Base-by-base conservation (phyloP, 2,888 invertebrate genomes). In the Heliconius sara region DNA sequence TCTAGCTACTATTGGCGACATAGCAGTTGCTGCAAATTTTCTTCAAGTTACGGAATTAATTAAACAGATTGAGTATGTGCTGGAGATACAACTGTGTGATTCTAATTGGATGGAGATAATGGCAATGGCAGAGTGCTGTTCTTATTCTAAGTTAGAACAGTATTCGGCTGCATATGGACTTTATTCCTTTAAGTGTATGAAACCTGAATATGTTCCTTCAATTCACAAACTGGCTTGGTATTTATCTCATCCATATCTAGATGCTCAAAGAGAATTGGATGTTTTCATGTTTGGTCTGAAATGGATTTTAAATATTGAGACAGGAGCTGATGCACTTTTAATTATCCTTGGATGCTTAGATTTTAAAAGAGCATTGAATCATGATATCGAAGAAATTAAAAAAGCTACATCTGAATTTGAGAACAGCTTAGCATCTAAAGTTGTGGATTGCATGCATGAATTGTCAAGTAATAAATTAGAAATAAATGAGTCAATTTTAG, bases 231-330 rank as follows among this genome's bases (percentile, higher is more conserved):
- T 95, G 0, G 90, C 88, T 65, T 95, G 95, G 94, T 95, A 94
- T 79, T 86, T 95, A 19, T 94, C 94, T 30, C 93, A 95, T 81
- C 90, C 93, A 72, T 90, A 91, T 83, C 87, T 95, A 80, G 87
- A 92, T 81, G 81, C 87, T 2, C 84, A 86, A 3, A 88, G 82
- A 83, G 95, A 95, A 85, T 82, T 91, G 71, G 86, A 90, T 74
- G 91, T 93, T 0, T 95, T 93, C 77, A 88, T 89, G 83, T 94
- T 95, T 88, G 95, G 95, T 22, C 82, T 89, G n/a, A 75, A 91
- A 43, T 95, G 95, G 95, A 85, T 92, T 22, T 77, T 84, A 30
- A 84, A 83, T 9, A 85, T 86, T 65, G 88, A 90, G 79, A 87
- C 88, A 30, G 90, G 90, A 6, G 88, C 90, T 7, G 91, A 93